A percentile compares a stretch with the other conserved stretches of the same genome.
Conservation (phyloP, 2,113 vertebrate genomes). For the Azemiops feae region DNA sequence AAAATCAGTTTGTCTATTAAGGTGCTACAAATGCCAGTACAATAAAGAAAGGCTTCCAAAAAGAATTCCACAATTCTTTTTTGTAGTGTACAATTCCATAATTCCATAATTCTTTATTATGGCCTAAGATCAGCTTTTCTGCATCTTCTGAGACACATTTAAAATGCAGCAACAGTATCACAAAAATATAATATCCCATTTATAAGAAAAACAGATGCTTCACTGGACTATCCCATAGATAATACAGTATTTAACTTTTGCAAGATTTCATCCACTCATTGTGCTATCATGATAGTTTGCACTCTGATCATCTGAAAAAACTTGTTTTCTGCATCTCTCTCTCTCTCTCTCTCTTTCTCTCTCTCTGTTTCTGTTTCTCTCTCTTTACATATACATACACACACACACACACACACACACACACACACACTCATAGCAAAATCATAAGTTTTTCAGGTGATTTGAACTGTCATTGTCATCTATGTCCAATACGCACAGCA, state of each 20-base stretch:
- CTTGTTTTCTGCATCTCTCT: not conserved
- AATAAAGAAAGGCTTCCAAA: not conserved
- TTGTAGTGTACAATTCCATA: not conserved
- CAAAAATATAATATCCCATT: not conserved
- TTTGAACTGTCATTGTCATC: not conserved
- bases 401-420: not conserved
- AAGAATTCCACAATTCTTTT: not conserved
- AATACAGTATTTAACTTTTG: not conserved
- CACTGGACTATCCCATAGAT: not conserved
- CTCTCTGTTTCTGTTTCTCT: not conserved
- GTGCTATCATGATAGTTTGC: not conserved
- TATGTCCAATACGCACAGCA: not conserved
- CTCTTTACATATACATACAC: not conserved
- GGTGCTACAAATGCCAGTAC: not conserved
- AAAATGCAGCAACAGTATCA: not conserved
- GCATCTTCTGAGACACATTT: not conserved
- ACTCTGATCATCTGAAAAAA: not conserved
- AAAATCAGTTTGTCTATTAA: not conserved
- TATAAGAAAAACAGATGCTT: not conserved
- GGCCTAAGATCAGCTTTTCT: not conserved
- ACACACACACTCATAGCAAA: not conserved
- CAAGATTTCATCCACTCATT: not conserved
- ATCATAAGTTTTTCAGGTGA: not conserved
- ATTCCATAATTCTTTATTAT: not conserved
- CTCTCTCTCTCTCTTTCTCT: no score